These are phyloP conservation scores for Acanthoscelides obtectus DNA, from an alignment of 2,888 invertebrate genomes.

Conservation along the genomic window DNA sequence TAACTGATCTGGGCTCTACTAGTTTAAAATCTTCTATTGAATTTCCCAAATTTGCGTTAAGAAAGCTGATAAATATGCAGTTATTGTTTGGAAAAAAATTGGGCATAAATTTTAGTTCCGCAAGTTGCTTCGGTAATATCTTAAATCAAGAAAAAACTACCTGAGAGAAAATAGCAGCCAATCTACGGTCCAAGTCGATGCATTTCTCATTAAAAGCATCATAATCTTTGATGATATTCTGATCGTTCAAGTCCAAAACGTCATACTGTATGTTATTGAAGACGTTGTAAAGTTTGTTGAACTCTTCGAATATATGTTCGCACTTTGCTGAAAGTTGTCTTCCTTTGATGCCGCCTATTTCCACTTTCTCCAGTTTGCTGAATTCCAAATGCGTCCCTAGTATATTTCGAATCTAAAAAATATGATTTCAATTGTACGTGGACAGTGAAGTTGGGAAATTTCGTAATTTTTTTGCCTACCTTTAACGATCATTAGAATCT, in stretches of 20 bases:
- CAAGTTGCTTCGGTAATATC: too few relatives aligned
- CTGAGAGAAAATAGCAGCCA: slow-evolving; percentile 75
- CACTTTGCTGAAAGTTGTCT: slow-evolving; percentile 39
- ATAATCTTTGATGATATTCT: slow-evolving; percentile 63
- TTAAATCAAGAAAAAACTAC: too few relatives aligned
- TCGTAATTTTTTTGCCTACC: too few relatives aligned
- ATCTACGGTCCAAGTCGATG: slow-evolving; percentile 68
- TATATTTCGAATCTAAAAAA: slow-evolving; percentile 55
- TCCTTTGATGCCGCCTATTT: slow-evolving; percentile 45
- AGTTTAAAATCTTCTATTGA: too few relatives aligned
- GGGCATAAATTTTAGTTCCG: too few relatives aligned
- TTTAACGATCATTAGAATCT: too few relatives aligned
- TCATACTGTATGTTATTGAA: slow-evolving; percentile 64
- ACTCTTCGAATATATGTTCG: slow-evolving; percentile 40
- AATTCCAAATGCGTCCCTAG: slow-evolving; percentile 77
- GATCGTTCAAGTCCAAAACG: slow-evolving; percentile 66
- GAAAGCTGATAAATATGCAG: too few relatives aligned
- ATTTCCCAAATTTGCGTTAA: too few relatives aligned
- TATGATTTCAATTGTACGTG: too few relatives aligned
- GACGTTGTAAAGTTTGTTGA: slow-evolving; percentile 41
- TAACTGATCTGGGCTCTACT: too few relatives aligned
- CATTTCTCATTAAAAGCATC: slow-evolving; percentile 57
- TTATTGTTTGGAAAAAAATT: too few relatives aligned
- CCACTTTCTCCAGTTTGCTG: slow-evolving; percentile 75
- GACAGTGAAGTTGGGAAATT: too few relatives aligned